Conservation (phyloP, 2,113 vertebrate species). For the Cyprinodon tularosa region DNA sequence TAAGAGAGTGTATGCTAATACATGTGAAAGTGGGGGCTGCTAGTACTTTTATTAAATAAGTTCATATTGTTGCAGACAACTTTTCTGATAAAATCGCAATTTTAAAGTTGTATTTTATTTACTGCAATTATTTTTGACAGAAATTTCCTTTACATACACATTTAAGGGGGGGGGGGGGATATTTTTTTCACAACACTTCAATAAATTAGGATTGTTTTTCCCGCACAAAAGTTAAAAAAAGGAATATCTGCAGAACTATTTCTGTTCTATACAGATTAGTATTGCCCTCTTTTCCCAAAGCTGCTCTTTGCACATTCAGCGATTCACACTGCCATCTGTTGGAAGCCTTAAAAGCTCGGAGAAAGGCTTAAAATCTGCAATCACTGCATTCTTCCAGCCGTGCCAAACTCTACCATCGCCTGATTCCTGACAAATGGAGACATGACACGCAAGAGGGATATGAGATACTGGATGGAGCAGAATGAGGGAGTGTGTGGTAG, state of each 20-base stretch:
- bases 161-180: neutral
- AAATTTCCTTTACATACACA: neutral
- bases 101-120: neutral
- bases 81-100: neutral
- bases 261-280: neutral
- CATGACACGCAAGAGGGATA: constrained; percentile 33
- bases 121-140: neutral
- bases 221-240: neutral
- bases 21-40: neutral
- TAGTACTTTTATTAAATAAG: neutral
- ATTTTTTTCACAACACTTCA: neutral
- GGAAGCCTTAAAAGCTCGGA: constrained; percentile 50
- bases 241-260: constrained; percentile 4
- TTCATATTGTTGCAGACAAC: neutral
- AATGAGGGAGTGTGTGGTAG: constrained; percentile 8
- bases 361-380: constrained; percentile 25
- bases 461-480: constrained; percentile 20
- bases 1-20: neutral
- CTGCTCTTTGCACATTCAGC: constrained; percentile 31
- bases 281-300: constrained; percentile 2
- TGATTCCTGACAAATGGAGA: constrained; percentile 47
- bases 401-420: constrained; percentile 34
- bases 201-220: neutral
- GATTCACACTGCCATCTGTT: constrained; percentile 78
- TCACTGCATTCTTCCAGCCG: constrained; percentile 30